Base-by-base conservation (phyloP, 2,888 invertebrate species). In the Imbricaverruca yamaguchii region DNA sequence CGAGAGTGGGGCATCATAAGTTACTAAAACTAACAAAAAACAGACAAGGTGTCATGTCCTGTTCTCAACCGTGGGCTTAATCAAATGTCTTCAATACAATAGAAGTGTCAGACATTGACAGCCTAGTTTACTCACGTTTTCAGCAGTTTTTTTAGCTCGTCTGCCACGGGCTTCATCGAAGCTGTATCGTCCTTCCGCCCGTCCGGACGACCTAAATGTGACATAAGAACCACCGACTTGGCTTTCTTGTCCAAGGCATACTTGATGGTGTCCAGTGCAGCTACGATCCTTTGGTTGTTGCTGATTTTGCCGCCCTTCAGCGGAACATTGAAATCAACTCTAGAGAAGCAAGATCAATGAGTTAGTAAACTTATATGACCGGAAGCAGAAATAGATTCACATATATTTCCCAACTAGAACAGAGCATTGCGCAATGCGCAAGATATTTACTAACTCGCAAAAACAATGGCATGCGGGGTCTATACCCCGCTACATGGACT, bases 241-340 rank as follows among this genome's bases (percentile, higher is more conserved):
- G 98, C 98, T 83, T 94, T 94, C 85, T 97, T 93, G 0, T 95
- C 93, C 84, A 99, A 88, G 0, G 96, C 97, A 91, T 97, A 94
- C 88, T 95, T 94, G 12, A 98, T 91, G 0, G 95, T 93, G 85
- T 97, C 96, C 84, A 98, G 87, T 21, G 98, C 98, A 83, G 97
- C 98, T 10, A 95, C 96, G 85, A 98, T 98, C 86, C 98, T 93
- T 88, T 99, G 98, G 86, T 95, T 98, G 87, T 98, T 99, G 0
- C 97, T 98, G 83, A 99, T 97, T 85, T 93, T 93, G 11, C 96
- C 96, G 84, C 96, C 97, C 88, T 99, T 98, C 83, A 95, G 88
- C 3, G 99, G 99, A 15, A 99, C 98, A 89, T 99, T 99, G 89
- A 99, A 99, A 87, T 99, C 99, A 81, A 99, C 99, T 86, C 98